These are phyloP conservation scores for Sinopyrophorus schimmeli DNA, from an alignment of 2,888 invertebrate species.

Conservation along the genomic window DNA sequence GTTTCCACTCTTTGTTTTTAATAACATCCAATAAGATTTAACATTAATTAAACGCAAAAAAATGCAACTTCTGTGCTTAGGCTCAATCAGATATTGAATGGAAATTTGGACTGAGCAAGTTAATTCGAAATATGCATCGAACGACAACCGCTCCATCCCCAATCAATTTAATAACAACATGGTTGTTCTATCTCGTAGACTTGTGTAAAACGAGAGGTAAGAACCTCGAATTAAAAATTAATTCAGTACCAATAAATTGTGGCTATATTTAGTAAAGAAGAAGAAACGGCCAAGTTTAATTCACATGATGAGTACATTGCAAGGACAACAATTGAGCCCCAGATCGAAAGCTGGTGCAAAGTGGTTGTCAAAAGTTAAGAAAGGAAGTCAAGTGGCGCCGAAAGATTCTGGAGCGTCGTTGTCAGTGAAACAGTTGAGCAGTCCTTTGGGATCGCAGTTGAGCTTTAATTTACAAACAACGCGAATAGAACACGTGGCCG, in stretches of 20 bases:
- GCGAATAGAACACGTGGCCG: constrained; percentile 85
- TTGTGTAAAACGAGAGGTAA: constrained; percentile 66
- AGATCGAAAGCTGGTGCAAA: constrained; percentile 86
- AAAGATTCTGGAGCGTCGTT: constrained; percentile 78
- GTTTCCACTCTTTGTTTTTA: too few species aligned
- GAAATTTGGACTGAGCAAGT: constrained; percentile 98
- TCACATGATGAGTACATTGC: constrained; percentile 77
- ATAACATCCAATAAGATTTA: too few species aligned
- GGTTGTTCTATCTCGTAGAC: constrained; percentile 84
- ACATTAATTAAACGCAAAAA: constrained; percentile 5
- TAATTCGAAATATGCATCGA: constrained; percentile 97
- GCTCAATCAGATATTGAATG: constrained; percentile 99
- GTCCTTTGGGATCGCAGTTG: constrained; percentile 82
- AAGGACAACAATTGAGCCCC: constrained; percentile 72
- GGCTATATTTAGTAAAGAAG: constrained; percentile 47
- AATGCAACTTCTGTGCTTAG: constrained; percentile 56
- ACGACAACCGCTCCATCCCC: constrained; percentile 98
- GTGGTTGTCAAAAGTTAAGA: constrained; percentile 86
- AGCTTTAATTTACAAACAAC: constrained; percentile 77
- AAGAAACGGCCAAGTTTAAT: constrained; percentile 79
- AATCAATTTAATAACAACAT: constrained; percentile 93
- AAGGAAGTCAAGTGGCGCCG: constrained; percentile 75
- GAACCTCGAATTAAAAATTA: constrained; percentile 6
- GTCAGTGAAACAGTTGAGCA: constrained; percentile 80
- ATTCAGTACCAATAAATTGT: neutral